Conservation (phyloP, 2,113 vertebrate genomes). For the Oncorhynchus mykiss region DNA sequence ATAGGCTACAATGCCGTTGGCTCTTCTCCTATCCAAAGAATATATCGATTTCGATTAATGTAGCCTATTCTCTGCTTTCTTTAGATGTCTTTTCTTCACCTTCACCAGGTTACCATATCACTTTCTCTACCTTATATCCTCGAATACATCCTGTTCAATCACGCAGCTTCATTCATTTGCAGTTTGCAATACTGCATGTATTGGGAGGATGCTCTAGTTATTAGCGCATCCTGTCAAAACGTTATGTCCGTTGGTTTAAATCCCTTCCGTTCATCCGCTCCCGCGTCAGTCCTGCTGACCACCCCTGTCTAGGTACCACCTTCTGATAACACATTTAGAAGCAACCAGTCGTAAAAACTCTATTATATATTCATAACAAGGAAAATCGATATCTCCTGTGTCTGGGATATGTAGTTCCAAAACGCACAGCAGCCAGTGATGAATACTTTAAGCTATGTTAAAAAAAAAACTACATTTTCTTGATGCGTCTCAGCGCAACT, state of each 20-base stretch:
- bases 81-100: too few relatives aligned
- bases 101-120: too few relatives aligned
- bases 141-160: slow-evolving; percentile 3
- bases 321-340: slow-evolving; percentile 56
- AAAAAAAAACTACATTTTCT: slow-evolving; percentile 68
- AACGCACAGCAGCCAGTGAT: slow-evolving; percentile 30
- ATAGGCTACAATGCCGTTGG: neutral
- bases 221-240: slow-evolving; percentile 34
- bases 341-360: slow-evolving; percentile 54
- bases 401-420: slow-evolving; percentile 69
- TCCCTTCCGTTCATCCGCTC: slow-evolving; percentile 37
- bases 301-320: slow-evolving; percentile 44
- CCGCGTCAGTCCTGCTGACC: slow-evolving; percentile 11
- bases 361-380: slow-evolving; percentile 66
- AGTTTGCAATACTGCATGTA: too few relatives aligned
- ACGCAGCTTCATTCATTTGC: too few relatives aligned
- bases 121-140: too few relatives aligned
- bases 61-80: too few relatives aligned
- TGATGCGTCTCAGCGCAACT: slow-evolving; percentile 36
- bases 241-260: slow-evolving; percentile 42
- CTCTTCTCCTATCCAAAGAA: neutral
- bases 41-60: neutral
- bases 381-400: slow-evolving; percentile 34
- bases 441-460: slow-evolving; percentile 41
- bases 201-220: neutral